Base-by-base conservation (phyloP, 2,113 vertebrate species). In the Naja naja region DNA sequence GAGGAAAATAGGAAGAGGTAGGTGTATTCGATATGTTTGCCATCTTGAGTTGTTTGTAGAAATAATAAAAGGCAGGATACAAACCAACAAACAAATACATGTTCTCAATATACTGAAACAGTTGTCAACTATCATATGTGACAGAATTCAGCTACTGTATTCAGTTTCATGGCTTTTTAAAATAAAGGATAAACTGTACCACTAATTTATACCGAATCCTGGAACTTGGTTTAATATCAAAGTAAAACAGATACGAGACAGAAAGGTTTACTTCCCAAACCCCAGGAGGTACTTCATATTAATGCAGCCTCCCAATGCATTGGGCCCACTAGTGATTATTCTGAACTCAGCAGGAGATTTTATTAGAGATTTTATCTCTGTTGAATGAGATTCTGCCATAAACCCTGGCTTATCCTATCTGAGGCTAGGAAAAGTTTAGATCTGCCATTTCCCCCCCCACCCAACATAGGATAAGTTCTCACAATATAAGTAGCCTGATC, bases 131-230 rank as follows among this genome's bases (percentile, higher is more conserved):
- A 81, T 87, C 91, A 23, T 55, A 85, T 87, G 4, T 3, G 7
- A 3, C 0, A 0, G 22, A 5, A 0, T 0, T 74, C 86, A 9
- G 23, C 1, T 0, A 3, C 64, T 81, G 54, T 81, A 89, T 5
- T 87, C 11, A 1, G 12, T 9, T 58, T 64, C 0, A 0, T 0
- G 34, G n/a, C 0, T 0, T 47, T 64, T 91, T 94, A 20, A 91
- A 30, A 88, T 4, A 55, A 0, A 20, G 18, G 60, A 1, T 23
- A 88, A 43, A 30, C 52, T 22, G 2, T n/a, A 74, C 86, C 14
- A 92, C 47, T 87, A 34, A 86, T 30, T 91, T 87, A 52, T 10
- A 30, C 54, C n/a, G 27, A 87, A 45, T 2, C 25, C 39, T 86
- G 4, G 27, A 22, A 56, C 4, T 45, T 45, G 53, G 81, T 86